These are phyloP conservation scores for Stylophora pistillata DNA, from an alignment of 64 coral and sea anemone species.

Conservation along the genomic window DNA sequence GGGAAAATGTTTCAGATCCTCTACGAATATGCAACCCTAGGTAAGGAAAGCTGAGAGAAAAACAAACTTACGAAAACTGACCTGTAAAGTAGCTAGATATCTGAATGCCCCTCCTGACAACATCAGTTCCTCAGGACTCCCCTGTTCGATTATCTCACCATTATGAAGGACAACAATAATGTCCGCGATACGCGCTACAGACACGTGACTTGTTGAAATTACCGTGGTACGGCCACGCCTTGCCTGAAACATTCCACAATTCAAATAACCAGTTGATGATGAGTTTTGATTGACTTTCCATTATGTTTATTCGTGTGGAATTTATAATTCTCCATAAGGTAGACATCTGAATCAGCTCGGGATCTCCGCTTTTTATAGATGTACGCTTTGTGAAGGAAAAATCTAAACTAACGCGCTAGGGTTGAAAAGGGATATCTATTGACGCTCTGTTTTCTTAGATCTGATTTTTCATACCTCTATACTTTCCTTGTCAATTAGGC, in stretches of 20 bases:
- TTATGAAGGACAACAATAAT: slow-evolving; percentile 64
- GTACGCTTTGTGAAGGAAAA: not conserved
- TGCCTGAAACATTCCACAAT: slow-evolving; percentile 28
- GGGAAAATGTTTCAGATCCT: no score
- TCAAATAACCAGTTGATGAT: not conserved
- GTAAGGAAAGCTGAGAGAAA: not conserved
- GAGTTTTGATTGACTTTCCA: no score
- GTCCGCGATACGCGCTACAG: slow-evolving; percentile 66
- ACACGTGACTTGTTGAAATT: slow-evolving; percentile 82
- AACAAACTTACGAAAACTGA: not conserved
- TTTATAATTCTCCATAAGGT: no score
- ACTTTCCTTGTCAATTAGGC: no score
- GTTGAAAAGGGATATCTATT: no score
- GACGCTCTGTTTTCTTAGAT: no score
- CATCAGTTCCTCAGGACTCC: slow-evolving; percentile 53
- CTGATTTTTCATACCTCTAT: no score
- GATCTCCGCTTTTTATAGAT: not conserved
- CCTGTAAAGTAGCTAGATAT: slow-evolving; percentile 75
- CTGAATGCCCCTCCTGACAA: slow-evolving; percentile 59
- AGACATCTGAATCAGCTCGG: no score
- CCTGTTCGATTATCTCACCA: slow-evolving; percentile 66
- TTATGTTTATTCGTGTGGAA: no score
- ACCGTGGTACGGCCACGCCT: slow-evolving; percentile 71
- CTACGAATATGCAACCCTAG: not conserved
- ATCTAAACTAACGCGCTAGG: no score